A percentile compares a stretch with the other conserved stretches of the same genome.
Conservation (phyloP, 2,888 invertebrate genomes). For the Drosophila formosana region DNA sequence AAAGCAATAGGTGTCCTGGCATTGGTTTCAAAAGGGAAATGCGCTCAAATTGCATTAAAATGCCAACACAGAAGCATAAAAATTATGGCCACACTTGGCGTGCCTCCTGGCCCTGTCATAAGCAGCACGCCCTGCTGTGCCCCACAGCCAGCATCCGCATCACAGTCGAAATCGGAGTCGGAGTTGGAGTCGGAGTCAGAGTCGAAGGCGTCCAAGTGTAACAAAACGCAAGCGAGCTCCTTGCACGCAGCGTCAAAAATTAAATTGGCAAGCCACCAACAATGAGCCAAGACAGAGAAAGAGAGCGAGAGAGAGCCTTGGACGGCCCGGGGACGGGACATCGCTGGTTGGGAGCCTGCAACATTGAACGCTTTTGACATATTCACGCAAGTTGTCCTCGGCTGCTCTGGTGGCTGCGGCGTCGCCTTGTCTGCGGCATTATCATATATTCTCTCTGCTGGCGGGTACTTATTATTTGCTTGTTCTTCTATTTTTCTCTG, state of each 20-base stretch:
- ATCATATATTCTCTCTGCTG: conserved; percentile 78
- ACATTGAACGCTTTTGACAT: conserved; percentile 81
- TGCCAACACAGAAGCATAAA: conserved; percentile 80
- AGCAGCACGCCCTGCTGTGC: conserved; percentile 75
- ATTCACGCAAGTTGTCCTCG: conserved; percentile 70
- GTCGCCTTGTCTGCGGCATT: conserved; percentile 77
- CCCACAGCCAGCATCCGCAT: conserved; percentile 25
- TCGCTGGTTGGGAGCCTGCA: conserved; percentile 50
- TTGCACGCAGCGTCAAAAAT: conserved; percentile 81
- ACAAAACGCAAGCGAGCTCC: conserved; percentile 72
- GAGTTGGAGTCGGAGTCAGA: conserved; percentile 29
- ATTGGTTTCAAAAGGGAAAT: conserved; percentile 80
- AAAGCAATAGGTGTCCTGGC: conserved; percentile 81
- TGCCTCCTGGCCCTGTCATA: conserved; percentile 64
- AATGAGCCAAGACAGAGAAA: conserved; percentile 14
- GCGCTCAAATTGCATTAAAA: conserved; percentile 81
- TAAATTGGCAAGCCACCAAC: conserved; percentile 84
- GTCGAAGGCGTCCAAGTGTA: conserved; percentile 81
- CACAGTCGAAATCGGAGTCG: conserved; percentile 3
- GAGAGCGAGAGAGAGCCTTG: conserved; percentile 2
- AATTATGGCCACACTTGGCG: conserved; percentile 79
- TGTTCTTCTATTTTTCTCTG: conserved; percentile 38
- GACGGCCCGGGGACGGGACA: neutral
- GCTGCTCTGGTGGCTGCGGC: conserved; percentile 49
- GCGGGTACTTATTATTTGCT: conserved; percentile 74